Evolutionary conservation across 1,140 invertebrate genomes (phyloP), one percentile per base, ranked within the genome.

Genomic region (Panulirus ornatus): DNA sequence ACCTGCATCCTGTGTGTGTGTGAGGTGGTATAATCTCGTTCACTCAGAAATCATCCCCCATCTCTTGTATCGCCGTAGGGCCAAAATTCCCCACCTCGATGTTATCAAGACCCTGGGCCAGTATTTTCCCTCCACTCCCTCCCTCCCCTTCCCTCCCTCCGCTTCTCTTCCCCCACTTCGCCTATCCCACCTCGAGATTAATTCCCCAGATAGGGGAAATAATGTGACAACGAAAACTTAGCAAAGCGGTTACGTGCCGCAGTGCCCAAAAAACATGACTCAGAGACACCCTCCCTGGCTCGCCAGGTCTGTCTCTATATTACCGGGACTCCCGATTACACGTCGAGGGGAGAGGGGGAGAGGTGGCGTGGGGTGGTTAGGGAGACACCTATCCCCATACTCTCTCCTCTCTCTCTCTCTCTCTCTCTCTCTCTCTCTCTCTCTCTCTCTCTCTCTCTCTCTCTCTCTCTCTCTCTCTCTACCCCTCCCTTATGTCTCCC

Each of bases 181-280:
- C 27, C 78, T 58, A 81, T 81, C 47, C n/a, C 36, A 81, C 47
- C 58, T 30, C 30, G 51, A 81, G 78, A 81, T 81, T 58, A 81
- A 58, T 81, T 81, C 78, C 78, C 51, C 14, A 27, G 78, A 58
- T 58, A 81, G 78, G 36, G 78, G 47, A 58, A 81, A 47, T 81
- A 81, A 54, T 81, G 47, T 81, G 78, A 58, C 78, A 81, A 36
- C n/a, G 36, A 47, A 42, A 58, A 58, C 47, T 54, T 58, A 81
- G 47, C 14, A 44, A 58, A 3, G 47, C 78, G 58, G 78, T 81
- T 79, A 58, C 9, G 78, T 81, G 78, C 34, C 78, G 78, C 58
- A 44, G 58, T 30, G 34, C 2, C 78, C 19, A 36, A 81, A 58
- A 81, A 58, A 81, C 78, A 27, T 36, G 2, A 40, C 47, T 27